phyloP scores from a whole-genome alignment of 2,797 vertebrate species.

The Alosa sapidissima region DNA sequence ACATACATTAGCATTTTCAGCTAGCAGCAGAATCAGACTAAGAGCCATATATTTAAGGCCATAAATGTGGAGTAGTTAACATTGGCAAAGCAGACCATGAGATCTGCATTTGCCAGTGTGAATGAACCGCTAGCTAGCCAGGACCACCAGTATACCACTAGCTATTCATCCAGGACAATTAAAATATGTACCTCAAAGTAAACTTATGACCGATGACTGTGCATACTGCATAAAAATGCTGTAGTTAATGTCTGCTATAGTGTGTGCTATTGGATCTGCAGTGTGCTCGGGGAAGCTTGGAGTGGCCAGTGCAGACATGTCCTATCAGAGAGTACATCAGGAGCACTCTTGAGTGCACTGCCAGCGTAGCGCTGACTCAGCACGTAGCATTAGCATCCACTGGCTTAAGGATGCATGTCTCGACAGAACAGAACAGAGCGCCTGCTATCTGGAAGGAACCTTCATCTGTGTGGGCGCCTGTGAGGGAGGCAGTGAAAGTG shows the following conservation, averaged over 20 bases:
- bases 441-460: neutral
- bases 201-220: too few relatives aligned
- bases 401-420: neutral
- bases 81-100: neutral
- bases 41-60: neutral
- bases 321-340: slow-evolving; percentile 10
- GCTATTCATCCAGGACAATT: neutral
- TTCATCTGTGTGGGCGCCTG: neutral
- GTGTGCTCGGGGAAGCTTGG: neutral
- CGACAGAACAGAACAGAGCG: neutral
- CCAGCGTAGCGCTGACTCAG: neutral
- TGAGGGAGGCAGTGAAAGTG: neutral
- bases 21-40: neutral
- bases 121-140: neutral
- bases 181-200: neutral
- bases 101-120: neutral
- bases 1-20: neutral
- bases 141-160: neutral
- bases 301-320: slow-evolving; percentile 13
- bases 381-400: neutral
- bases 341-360: neutral
- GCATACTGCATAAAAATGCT: neutral
- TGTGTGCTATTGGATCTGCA: neutral
- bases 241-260: neutral
- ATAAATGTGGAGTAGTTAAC: neutral